Evolutionary conservation across 2,888 invertebrate genomes (phyloP).

Genomic region (Andrena fulva): DNA sequence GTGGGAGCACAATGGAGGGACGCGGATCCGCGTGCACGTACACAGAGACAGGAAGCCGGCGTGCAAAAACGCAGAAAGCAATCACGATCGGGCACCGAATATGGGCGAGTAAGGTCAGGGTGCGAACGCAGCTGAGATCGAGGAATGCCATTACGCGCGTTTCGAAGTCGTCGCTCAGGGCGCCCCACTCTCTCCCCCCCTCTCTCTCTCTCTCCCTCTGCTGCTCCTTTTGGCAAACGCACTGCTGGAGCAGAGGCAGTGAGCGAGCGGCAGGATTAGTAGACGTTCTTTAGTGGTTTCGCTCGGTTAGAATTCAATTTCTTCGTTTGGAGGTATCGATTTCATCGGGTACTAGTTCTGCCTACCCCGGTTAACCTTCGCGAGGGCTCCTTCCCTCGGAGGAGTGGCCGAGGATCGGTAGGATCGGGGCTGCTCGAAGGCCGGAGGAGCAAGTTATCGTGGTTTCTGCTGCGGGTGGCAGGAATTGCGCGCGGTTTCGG

Average conservation of each 20-base stretch:
- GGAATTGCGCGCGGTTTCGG: neutral
- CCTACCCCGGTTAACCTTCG: no score
- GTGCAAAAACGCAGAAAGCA: conserved; percentile 80
- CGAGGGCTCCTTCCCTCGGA: no score
- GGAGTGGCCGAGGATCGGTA: no score
- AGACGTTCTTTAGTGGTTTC: no score
- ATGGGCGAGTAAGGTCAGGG: conserved; percentile 83
- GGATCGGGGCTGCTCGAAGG: no score
- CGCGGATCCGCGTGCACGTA: conserved; percentile 50
- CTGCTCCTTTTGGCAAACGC: conserved; percentile 9
- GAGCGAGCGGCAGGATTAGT: neutral
- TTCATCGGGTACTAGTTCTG: no score
- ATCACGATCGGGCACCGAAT: conserved; percentile 80
- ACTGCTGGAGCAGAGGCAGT: neutral
- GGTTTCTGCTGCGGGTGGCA: neutral
- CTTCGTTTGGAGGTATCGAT: no score
- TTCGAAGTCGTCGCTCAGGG: conserved; percentile 64
- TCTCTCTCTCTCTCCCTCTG: conserved; percentile 5
- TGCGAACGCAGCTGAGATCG: conserved; percentile 77
- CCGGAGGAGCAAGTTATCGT: no score
- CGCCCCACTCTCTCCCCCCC: conserved; percentile 31
- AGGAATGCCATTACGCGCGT: conserved; percentile 81
- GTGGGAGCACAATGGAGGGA: conserved; percentile 42
- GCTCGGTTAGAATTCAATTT: no score
- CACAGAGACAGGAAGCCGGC: conserved; percentile 59